Conservation (phyloP, 2,888 invertebrate species). For the Mechanitis mazaeus region DNA sequence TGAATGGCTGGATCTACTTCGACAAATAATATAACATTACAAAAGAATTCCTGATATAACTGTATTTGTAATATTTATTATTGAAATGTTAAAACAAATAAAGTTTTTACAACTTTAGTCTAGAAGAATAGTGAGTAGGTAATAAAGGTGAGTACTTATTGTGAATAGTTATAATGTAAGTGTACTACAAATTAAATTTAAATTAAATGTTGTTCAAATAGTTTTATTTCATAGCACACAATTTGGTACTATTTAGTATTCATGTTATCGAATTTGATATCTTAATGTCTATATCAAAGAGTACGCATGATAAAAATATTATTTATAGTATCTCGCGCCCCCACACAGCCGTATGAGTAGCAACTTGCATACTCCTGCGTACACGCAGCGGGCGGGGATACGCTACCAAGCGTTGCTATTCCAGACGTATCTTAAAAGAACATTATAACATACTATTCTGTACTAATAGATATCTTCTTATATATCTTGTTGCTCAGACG, state of each 20-base stretch:
- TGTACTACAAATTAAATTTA: no score
- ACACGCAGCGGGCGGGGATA: constrained; percentile 59
- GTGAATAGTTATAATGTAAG: no score
- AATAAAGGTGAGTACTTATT: no score
- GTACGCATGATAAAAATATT: constrained; percentile 28
- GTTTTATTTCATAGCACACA: no score
- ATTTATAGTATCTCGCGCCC: constrained; percentile 70
- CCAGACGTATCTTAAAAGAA: constrained; percentile 57
- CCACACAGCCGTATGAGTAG: constrained; percentile 54
- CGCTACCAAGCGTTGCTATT: constrained; percentile 58
- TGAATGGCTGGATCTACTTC: constrained; percentile 39
- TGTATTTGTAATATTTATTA: constrained; percentile 9
- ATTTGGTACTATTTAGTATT: no score
- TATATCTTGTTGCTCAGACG: no score
- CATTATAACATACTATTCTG: no score
- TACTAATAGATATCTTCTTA: no score
- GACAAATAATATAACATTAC: constrained; percentile 18
- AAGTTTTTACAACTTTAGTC: no score
- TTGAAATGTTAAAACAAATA: no score
- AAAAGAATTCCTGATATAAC: constrained; percentile 14
- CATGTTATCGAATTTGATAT: not conserved
- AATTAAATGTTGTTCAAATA: no score
- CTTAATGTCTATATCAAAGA: not conserved
- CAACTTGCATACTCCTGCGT: not conserved
- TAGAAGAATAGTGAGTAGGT: no score